These are phyloP conservation scores for Drosophila pruinosa DNA, from an alignment of 1,140 invertebrate species.

Conservation along the genomic window DNA sequence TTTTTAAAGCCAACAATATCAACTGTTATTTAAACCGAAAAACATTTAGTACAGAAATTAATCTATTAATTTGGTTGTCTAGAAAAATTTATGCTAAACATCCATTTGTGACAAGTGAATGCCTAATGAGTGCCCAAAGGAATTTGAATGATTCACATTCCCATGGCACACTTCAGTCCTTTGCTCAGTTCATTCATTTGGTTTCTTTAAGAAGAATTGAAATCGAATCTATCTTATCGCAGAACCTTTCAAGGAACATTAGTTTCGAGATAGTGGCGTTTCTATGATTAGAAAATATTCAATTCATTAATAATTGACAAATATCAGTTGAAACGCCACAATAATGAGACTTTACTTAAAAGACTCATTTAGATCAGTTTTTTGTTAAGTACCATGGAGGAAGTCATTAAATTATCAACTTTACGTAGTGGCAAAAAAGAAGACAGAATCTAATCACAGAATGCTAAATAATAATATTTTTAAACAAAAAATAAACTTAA, in stretches of 20 bases:
- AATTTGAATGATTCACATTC: slow-evolving; percentile 15
- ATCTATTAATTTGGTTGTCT: neutral
- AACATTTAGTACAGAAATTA: neutral
- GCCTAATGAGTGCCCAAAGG: slow-evolving; percentile 23
- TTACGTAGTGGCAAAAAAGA: slow-evolving; percentile 12
- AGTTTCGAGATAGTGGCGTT: neutral
- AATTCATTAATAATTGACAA: slow-evolving; percentile 27
- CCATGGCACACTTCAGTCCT: slow-evolving; percentile 4
- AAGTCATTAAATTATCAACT: slow-evolving; percentile 68
- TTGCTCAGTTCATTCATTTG: neutral
- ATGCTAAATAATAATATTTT: slow-evolving; percentile 58
- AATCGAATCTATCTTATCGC: slow-evolving; percentile 16
- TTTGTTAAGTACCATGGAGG: slow-evolving; percentile 30
- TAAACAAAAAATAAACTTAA: slow-evolving; percentile 11
- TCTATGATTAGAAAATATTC: slow-evolving; percentile 13
- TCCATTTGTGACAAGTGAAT: slow-evolving; percentile 42
- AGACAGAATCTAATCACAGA: slow-evolving; percentile 68
- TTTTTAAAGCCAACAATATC: neutral
- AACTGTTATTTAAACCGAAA: neutral
- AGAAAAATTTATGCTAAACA: slow-evolving; percentile 43
- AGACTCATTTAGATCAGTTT: slow-evolving; percentile 11
- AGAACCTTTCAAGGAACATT: slow-evolving; percentile 22
- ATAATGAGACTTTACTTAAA: neutral
- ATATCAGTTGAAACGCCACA: slow-evolving; percentile 7
- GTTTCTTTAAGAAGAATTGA: neutral